phyloP scores from a whole-genome alignment of 2,113 vertebrate genomes.

The Cryptoleucopteryx plumbea region DNA sequence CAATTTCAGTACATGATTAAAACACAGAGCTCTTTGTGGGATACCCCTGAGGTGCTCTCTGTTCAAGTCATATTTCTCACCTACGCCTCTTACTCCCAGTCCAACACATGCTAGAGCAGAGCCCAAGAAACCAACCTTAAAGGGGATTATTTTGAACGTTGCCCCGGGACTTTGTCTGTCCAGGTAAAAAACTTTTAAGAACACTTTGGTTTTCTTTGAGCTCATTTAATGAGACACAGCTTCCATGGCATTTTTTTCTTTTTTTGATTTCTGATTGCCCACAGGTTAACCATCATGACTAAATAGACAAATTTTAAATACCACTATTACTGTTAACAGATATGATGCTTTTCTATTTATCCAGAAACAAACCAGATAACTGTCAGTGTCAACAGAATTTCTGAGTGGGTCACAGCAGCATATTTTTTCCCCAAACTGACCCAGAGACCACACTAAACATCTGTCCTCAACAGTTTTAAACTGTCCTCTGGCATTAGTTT shows the following conservation, averaged over 20 bases:
- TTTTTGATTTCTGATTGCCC: not conserved
- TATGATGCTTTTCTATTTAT: not conserved
- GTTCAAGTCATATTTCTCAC: not conserved
- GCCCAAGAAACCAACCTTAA: not conserved
- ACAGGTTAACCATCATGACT: not conserved
- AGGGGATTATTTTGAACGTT: not conserved
- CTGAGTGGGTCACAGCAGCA: not conserved
- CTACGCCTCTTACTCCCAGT: rapidly evolving
- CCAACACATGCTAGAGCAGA: not conserved
- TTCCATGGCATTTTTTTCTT: not conserved
- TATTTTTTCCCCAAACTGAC: not conserved
- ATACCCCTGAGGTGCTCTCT: not conserved
- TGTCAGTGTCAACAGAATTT: not conserved
- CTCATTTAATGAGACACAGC: not conserved
- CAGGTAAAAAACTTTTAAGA: not conserved
- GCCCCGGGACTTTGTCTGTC: not conserved
- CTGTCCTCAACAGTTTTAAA: constrained; percentile 34
- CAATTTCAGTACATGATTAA: not conserved
- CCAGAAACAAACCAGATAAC: not conserved
- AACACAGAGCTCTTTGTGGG: not conserved
- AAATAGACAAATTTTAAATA: not conserved
- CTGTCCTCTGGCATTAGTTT: constrained; percentile 14
- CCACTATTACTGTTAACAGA: not conserved
- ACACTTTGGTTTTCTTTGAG: not conserved
- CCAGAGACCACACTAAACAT: not conserved